Evolutionary conservation across 2,113 vertebrate species (phyloP).

Genomic region (Xerus inauris): DNA sequence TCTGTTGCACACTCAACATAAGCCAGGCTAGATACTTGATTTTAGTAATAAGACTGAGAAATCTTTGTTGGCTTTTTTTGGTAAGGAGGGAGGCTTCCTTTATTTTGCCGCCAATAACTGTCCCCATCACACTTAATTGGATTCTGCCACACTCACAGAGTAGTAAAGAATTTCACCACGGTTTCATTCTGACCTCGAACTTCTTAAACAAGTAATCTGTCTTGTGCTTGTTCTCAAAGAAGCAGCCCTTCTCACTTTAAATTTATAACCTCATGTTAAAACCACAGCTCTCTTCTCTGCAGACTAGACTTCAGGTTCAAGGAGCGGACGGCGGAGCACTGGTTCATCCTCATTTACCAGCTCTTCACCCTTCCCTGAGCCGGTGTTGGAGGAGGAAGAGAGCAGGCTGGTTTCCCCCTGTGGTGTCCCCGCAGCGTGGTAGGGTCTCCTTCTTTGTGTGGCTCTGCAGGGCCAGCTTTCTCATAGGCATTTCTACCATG

Average conservation of each 20-base stretch:
- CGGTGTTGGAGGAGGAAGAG: background rate
- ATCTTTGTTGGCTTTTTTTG: background rate
- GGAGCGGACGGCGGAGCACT: too few species aligned
- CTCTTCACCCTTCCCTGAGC: background rate
- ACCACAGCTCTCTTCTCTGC: background rate
- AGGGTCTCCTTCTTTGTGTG: background rate
- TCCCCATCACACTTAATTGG: background rate
- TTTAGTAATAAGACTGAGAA: background rate
- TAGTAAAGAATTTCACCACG: background rate
- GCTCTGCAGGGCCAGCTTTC: background rate
- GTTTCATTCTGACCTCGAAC: background rate
- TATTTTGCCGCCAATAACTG: background rate
- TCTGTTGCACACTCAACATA: background rate
- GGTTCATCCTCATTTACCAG: too few species aligned
- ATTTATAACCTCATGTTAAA: background rate
- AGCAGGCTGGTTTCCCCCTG: background rate
- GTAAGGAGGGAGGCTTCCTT: background rate
- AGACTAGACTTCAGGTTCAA: background rate
- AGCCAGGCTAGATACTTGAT: background rate
- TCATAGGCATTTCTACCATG: background rate
- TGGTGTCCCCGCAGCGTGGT: background rate
- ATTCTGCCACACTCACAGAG: background rate
- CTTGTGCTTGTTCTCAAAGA: background rate
- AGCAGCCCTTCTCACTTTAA: background rate
- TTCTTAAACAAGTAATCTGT: background rate